A percentile compares a stretch with the other conserved stretches of the same genome.
Conservation (phyloP, 2,888 invertebrate species). For the Cartodere bifasciata region DNA sequence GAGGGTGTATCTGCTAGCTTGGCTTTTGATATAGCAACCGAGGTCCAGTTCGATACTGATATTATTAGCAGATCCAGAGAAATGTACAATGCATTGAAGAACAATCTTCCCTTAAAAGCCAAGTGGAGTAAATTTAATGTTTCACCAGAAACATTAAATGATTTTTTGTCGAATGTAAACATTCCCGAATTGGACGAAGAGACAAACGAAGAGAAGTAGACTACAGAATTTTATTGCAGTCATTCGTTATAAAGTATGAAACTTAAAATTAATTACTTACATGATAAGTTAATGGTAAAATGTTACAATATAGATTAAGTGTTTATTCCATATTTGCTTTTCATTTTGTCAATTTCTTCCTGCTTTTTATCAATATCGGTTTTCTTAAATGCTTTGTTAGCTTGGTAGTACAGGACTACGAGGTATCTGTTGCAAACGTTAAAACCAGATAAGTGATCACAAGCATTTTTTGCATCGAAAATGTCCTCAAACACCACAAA, state of each 20-base stretch:
- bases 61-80: conserved; percentile 42
- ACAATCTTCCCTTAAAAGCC: no score
- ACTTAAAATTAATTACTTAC: no score
- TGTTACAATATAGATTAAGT: no score
- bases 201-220: no score
- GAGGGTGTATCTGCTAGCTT: conserved; percentile 52
- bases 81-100: conserved; percentile 32
- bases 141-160: no score
- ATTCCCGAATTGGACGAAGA: no score
- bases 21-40: conserved; percentile 51
- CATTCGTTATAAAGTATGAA: no score
- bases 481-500: conserved; percentile 99
- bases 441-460: conserved; percentile 97
- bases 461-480: conserved; percentile 99
- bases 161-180: no score
- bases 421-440: conserved; percentile 98
- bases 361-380: conserved; percentile 91
- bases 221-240: no score
- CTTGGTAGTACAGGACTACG: conserved; percentile 97
- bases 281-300: no score
- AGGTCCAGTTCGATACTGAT: conserved; percentile 41
- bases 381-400: conserved; percentile 90
- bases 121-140: no score
- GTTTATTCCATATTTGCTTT: conserved; percentile 80
- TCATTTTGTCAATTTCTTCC: conserved; percentile 90